phyloP scores from a whole-genome alignment of 2,113 vertebrate genomes.

The Oreochromis aureus region DNA sequence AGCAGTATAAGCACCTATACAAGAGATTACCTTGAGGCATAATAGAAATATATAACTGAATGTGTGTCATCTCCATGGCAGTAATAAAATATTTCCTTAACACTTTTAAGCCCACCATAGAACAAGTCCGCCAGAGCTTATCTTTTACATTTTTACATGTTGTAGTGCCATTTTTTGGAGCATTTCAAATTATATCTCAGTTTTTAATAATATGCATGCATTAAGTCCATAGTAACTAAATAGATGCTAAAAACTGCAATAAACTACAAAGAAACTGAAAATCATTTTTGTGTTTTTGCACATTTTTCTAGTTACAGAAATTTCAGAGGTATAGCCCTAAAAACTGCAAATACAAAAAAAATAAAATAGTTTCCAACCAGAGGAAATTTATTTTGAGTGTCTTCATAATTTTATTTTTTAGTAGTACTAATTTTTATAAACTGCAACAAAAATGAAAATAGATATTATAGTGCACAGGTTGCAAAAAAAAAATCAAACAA shows the following conservation, averaged over 20 bases:
- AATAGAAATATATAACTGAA: not conserved
- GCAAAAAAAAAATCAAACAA: not conserved
- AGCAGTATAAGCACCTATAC: accelerated
- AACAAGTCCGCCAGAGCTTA: accelerated
- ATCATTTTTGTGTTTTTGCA: not conserved
- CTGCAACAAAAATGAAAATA: not conserved
- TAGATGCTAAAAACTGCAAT: not conserved
- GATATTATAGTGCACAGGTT: not conserved
- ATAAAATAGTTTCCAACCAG: not conserved
- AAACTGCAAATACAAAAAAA: not conserved
- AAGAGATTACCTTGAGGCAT: accelerated
- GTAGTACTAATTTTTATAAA: not conserved
- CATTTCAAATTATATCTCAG: not conserved
- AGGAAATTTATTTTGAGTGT: accelerated
- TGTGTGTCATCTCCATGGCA: not conserved
- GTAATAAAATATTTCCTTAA: not conserved
- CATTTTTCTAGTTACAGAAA: not conserved
- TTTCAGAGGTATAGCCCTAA: not conserved
- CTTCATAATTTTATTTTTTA: not conserved
- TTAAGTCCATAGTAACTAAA: not conserved
- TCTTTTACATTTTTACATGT: not conserved
- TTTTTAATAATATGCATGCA: not conserved
- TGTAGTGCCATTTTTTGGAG: not conserved
- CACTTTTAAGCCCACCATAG: not conserved
- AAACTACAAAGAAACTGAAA: not conserved